Evolutionary conservation across 1,140 invertebrate species (phyloP).

Genomic region (Aphelinus atriplicis): DNA sequence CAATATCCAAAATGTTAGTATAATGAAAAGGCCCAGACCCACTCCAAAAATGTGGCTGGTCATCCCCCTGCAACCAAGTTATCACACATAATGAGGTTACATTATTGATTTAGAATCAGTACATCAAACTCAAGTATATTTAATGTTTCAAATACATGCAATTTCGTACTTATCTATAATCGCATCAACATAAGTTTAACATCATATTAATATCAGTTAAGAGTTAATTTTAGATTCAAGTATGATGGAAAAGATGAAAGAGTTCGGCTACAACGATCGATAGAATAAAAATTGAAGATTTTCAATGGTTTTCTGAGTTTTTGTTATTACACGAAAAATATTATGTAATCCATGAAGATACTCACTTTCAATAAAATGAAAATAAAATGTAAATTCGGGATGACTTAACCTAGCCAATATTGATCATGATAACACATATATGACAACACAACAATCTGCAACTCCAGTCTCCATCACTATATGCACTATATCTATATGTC

Average conservation of each 20-base stretch:
- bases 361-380: conserved; percentile 6
- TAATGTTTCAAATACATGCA: neutral
- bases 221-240: neutral
- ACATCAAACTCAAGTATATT: too few species aligned
- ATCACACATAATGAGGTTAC: too few species aligned
- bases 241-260: too few species aligned
- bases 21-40: conserved; percentile 68
- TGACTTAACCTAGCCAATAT: conserved; percentile 18
- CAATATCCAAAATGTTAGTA: conserved; percentile 68
- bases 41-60: conserved; percentile 67
- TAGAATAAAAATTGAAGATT: neutral
- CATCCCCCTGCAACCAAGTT: conserved; percentile 49
- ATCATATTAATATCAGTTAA: neutral
- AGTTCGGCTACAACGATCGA: too few species aligned
- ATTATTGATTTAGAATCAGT: too few species aligned
- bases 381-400: conserved; percentile 1
- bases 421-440: conserved; percentile 5
- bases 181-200: too few species aligned
- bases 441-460: too few species aligned
- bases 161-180: neutral
- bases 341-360: too few species aligned
- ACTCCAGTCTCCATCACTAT: too few species aligned
- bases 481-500: too few species aligned
- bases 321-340: neutral
- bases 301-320: neutral